Evolutionary conservation across 1,140 invertebrate genomes (phyloP).

Genomic region (Zeugodacus cucurbitae): DNA sequence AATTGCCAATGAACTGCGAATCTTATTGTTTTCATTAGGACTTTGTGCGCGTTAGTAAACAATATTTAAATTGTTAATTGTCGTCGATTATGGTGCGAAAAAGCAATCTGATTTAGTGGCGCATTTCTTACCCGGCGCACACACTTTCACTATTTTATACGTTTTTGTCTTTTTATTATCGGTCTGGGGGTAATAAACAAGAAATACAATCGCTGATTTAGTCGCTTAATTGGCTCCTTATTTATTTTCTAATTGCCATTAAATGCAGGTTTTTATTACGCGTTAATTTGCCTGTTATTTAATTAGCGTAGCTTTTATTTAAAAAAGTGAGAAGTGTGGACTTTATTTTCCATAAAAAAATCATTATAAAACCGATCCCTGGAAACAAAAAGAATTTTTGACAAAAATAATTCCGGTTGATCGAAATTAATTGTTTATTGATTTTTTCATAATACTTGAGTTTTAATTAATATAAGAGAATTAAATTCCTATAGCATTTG

Average conservation of each 20-base stretch:
- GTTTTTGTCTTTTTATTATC: neutral
- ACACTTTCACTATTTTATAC: neutral
- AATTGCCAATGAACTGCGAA: slow-evolving; percentile 21
- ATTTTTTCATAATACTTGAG: too few relatives aligned
- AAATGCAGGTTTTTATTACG: neutral
- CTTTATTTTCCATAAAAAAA: too few relatives aligned
- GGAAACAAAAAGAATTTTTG: too few relatives aligned
- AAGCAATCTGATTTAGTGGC: neutral
- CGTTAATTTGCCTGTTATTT: neutral
- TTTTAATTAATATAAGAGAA: too few relatives aligned
- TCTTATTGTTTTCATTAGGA: slow-evolving; percentile 20
- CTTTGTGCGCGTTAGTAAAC: neutral
- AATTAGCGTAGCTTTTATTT: too few relatives aligned
- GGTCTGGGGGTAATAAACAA: neutral
- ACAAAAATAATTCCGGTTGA: too few relatives aligned
- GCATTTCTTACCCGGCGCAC: neutral
- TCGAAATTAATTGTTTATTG: too few relatives aligned
- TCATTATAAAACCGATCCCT: too few relatives aligned
- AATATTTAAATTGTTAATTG: slow-evolving; percentile 32
- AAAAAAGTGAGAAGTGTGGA: too few relatives aligned
- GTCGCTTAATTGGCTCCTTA: neutral
- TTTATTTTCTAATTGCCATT: neutral
- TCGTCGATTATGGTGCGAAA: neutral
- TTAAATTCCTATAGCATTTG: too few relatives aligned
- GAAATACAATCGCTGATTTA: neutral